Percentiles rank a stretch among this genome's conserved stretches.
Evolutionary conservation across 2,888 invertebrate species (phyloP).

Genomic region (Mellilla xanthometata): DNA sequence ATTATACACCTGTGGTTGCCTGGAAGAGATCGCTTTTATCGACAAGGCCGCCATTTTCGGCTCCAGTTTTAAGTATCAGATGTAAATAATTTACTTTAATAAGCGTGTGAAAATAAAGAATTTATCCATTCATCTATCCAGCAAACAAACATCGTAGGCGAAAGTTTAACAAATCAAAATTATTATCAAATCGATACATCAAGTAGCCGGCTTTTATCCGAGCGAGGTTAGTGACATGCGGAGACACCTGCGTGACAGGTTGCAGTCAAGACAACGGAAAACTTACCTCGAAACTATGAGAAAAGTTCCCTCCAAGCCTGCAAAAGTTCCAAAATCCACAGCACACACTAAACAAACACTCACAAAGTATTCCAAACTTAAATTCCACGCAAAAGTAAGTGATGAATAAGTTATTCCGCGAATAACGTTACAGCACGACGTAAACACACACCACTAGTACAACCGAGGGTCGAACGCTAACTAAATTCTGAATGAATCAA

Average conservation of each 20-base stretch:
- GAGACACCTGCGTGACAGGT: constrained; percentile 81
- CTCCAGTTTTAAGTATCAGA: too few relatives aligned
- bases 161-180: neutral
- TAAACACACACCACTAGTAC: constrained; percentile 42
- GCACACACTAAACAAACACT: constrained; percentile 48
- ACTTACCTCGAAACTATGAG: constrained; percentile 54
- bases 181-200: constrained; percentile 11
- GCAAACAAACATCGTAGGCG: too few relatives aligned
- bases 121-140: too few relatives aligned
- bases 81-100: too few relatives aligned
- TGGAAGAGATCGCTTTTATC: too few relatives aligned
- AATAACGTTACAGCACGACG: constrained; percentile 48
- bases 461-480: constrained; percentile 56
- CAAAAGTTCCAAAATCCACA: constrained; percentile 38
- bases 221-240: constrained; percentile 71
- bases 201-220: constrained; percentile 42
- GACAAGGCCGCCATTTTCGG: too few relatives aligned
- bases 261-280: constrained; percentile 61
- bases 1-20: too few relatives aligned
- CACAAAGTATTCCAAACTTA: constrained; percentile 48
- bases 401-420: constrained; percentile 68
- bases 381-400: constrained; percentile 52
- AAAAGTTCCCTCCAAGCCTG: constrained; percentile 38
- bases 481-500: constrained; percentile 39
- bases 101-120: too few relatives aligned